Base-by-base conservation (phyloP, 2,888 invertebrate species). In the Lasioglossum oenotherae region DNA sequence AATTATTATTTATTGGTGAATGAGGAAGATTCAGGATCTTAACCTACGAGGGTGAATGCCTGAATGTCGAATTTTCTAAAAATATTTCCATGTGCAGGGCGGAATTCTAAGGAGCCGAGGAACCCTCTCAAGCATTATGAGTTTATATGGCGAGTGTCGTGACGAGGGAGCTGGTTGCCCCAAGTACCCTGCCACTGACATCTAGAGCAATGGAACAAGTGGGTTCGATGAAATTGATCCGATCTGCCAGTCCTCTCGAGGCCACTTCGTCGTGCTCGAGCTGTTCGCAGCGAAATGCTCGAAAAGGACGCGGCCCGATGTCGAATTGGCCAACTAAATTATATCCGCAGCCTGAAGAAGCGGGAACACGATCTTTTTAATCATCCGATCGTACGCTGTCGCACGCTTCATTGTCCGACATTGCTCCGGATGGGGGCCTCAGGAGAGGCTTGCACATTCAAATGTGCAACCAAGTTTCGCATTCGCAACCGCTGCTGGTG, bases 381-480 rank as follows among this genome's bases (percentile, higher is more conserved):
- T 88, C 87, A 83, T 14, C 41, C 83, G 74, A 76, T 84, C 78
- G 87, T 44, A 74, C 53, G 77, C 44, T 77, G 76, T 72, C 57
- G n/a, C 41, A 41, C 80, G 80, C 74, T 85, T 90, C 86, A 90
- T 88, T 89, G 88, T 87, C n/a, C 75, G 49, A n/a, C 35, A 57
- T 53, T 67, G 78, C 86, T 19, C 88, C 90, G 90, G 91, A 92
- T 89, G 91, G 84, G 91, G 88, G 89, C 35, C 57, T 75, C 87
- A 87, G 84, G 89, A 92, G 84, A 83, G 86, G 86, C 80, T 85
- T 82, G 87, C 86, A 38, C 38, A 91, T 91, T 91, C 89, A 93
- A 94, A 93, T 93, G 93, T 91, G 87, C 93, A 93, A 91, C 92
- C 87, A 88, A 91, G 92, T 88, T 91, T 90, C 90, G 89, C 85